Conservation (phyloP, 1,140 invertebrate genomes). For the Tachypleus tridentatus region DNA sequence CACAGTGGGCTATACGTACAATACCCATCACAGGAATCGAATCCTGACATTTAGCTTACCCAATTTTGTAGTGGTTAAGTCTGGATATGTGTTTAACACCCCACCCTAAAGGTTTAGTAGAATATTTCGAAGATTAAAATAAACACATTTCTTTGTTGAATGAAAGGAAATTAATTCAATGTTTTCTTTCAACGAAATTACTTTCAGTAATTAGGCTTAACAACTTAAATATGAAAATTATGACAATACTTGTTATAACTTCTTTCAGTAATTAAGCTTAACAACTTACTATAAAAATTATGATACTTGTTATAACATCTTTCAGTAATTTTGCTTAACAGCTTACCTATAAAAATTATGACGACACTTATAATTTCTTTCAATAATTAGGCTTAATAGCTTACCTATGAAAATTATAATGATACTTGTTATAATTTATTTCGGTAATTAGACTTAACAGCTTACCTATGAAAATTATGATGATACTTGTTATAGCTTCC, state of each 20-base stretch:
- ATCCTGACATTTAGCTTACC: too few species aligned
- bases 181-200: conserved; percentile 24
- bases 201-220: conserved; percentile 17
- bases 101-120: too few species aligned
- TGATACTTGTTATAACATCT: conserved; percentile 41
- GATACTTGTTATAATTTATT: conserved; percentile 37
- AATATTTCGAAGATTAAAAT: too few species aligned
- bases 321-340: conserved; percentile 24
- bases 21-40: too few species aligned
- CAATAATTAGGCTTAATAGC: conserved; percentile 25
- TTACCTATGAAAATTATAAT: conserved; percentile 38
- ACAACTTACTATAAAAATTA: conserved; percentile 38
- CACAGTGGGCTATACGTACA: too few species aligned
- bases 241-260: conserved; percentile 40
- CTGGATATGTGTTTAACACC: too few species aligned
- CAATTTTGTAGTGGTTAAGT: too few species aligned
- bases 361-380: conserved; percentile 35
- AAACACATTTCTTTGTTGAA: too few species aligned
- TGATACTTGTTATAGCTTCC: conserved; percentile 41
- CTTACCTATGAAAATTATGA: conserved; percentile 38
- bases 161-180: too few species aligned
- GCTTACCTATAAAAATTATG: conserved; percentile 38
- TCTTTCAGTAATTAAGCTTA: too few species aligned
- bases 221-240: conserved; percentile 36
- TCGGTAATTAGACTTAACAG: conserved; percentile 23